Conservation (phyloP, 2,113 vertebrate species). For the Actenoides hombroni region DNA sequence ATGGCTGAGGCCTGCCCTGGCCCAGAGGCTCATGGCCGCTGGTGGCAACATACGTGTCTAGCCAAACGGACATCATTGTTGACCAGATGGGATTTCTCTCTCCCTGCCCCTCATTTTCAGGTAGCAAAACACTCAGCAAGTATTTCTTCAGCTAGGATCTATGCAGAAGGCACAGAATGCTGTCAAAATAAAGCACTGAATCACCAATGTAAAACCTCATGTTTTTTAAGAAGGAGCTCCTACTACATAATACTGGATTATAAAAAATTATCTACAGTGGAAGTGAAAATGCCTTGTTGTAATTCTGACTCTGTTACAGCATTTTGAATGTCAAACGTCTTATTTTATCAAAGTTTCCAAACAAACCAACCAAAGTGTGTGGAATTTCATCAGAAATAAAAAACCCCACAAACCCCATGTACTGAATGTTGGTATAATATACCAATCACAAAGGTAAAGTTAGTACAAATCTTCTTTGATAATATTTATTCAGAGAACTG, state of each 20-base stretch:
- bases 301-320: not conserved
- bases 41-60: rapidly evolving
- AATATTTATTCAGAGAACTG: not conserved
- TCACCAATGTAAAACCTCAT: not conserved
- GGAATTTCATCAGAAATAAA: not conserved
- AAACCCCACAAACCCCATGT: not conserved
- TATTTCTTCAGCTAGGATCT: not conserved
- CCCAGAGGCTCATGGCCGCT: rapidly evolving
- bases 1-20: not conserved
- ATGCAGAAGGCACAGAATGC: not conserved
- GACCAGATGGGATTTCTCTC: not conserved
- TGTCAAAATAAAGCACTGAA: not conserved
- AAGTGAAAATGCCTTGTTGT: not conserved
- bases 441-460: not conserved
- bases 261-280: not conserved
- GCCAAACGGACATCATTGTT: not conserved
- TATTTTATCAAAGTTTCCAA: not conserved
- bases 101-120: not conserved
- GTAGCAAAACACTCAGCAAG: not conserved
- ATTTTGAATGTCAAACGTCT: not conserved
- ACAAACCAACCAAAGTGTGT: not conserved
- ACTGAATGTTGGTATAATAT: not conserved
- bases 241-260: not conserved
- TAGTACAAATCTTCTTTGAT: not conserved
- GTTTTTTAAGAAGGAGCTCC: not conserved